These are phyloP conservation scores for Acanthopleura granulata DNA, from an alignment of 2,888 invertebrate species.

Conservation along the genomic window DNA sequence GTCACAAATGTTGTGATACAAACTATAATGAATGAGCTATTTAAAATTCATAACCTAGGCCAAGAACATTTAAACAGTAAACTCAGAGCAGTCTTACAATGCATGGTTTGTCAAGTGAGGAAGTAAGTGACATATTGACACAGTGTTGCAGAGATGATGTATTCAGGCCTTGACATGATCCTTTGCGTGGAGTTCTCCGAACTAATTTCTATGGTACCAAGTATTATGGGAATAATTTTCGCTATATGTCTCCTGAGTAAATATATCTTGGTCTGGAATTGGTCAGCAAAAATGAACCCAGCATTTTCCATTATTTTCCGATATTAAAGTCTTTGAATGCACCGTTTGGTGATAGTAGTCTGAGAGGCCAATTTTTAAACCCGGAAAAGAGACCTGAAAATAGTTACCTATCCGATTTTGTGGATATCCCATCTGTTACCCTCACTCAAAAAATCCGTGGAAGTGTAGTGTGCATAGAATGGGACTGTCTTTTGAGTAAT, in stretches of 20 bases:
- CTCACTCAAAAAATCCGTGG: not conserved
- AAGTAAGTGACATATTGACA: slow-evolving; percentile 3
- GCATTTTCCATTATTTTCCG: slow-evolving; percentile 21
- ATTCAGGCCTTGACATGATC: not conserved
- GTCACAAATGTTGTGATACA: slow-evolving; percentile 18
- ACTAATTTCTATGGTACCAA: slow-evolving; percentile 7
- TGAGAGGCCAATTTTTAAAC: not conserved
- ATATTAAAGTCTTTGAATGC: slow-evolving; percentile 15
- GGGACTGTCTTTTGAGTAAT: slow-evolving; percentile 22
- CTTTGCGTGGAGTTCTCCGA: slow-evolving; percentile 8
- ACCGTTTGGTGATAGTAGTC: not conserved
- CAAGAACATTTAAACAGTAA: slow-evolving; percentile 15
- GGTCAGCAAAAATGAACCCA: slow-evolving; percentile 15
- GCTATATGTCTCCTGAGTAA: slow-evolving; percentile 18
- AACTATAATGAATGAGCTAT: slow-evolving; percentile 16
- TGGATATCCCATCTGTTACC: not conserved
- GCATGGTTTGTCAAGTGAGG: slow-evolving; percentile 15
- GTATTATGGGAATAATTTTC: slow-evolving; percentile 20
- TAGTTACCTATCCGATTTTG: not conserved
- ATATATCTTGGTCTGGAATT: slow-evolving; percentile 21
- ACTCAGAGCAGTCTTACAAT: slow-evolving; percentile 3
- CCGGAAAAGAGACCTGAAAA: slow-evolving; percentile 14
- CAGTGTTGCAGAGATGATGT: not conserved
- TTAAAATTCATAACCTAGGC: slow-evolving; percentile 15
- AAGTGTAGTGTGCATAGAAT: not conserved